Evolutionary conservation across 35 echinoderm and acorn worm species (phyloP).

Genomic region (Chiridota heheva): DNA sequence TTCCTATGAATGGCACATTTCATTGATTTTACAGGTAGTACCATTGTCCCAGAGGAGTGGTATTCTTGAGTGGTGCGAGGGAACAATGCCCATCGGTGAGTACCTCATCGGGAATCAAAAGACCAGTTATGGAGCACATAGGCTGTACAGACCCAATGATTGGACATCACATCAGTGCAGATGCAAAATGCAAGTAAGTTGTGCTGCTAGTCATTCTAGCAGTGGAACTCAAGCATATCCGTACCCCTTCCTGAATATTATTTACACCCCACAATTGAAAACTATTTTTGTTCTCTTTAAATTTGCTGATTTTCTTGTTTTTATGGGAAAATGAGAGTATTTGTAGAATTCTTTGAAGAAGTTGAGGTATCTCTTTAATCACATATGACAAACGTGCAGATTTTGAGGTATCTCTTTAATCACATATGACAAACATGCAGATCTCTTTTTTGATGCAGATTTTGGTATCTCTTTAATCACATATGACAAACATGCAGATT

Average conservation of each 20-base stretch:
- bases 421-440: no score
- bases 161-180: slow-evolving; percentile 64
- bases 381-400: no score
- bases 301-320: no score
- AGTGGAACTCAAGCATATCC: neutral
- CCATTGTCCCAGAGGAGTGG: slow-evolving; percentile 94
- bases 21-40: slow-evolving; percentile 49
- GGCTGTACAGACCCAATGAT: slow-evolving; percentile 65
- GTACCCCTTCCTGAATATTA: neutral
- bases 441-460: no score
- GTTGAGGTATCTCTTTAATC: no score
- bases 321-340: no score
- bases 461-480: no score
- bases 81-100: slow-evolving; percentile 81
- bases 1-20: neutral
- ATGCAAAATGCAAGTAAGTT: slow-evolving; percentile 71
- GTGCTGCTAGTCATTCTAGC: neutral
- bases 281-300: no score
- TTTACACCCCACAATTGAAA: no score
- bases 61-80: slow-evolving; percentile 96
- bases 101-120: slow-evolving; percentile 78
- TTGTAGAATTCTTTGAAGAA: no score
- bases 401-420: no score
- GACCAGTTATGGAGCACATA: slow-evolving; percentile 73
- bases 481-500: no score